Conservation (phyloP, 2,888 invertebrate genomes). For the Apoda limacodes region DNA sequence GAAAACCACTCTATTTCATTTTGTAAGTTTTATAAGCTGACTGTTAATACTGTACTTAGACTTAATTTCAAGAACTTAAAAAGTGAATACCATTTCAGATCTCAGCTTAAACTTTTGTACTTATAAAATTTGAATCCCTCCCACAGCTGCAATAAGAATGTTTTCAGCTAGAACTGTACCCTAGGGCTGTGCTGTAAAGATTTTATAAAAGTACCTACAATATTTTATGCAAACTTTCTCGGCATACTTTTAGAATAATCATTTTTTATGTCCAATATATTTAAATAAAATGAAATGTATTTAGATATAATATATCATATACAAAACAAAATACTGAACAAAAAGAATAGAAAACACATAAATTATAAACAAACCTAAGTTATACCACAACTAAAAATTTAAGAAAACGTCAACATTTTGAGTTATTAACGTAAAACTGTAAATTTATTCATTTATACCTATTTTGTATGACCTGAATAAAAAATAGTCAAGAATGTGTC, state of each 20-base stretch:
- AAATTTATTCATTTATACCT: too few species aligned
- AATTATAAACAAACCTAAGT: constrained; percentile 1
- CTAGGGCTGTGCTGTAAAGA: constrained; percentile 38
- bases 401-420: too few species aligned
- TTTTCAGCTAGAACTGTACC: constrained; percentile 49
- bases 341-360: constrained; percentile 4
- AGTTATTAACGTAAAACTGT: too few species aligned
- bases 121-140: constrained; percentile 55
- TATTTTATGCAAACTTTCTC: too few species aligned
- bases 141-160: constrained; percentile 54
- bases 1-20: too few species aligned
- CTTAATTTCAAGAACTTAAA: constrained; percentile 2
- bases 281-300: constrained; percentile 14
- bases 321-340: constrained; percentile 3
- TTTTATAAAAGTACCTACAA: constrained; percentile 53
- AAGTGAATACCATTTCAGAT: constrained; percentile 27
- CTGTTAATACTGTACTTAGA: background rate
- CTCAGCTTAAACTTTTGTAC: constrained; percentile 37
- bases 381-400: too few species aligned
- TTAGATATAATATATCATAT: constrained; percentile 9
- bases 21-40: too few species aligned
- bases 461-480: too few species aligned
- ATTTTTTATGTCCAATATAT: constrained; percentile 32
- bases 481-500: too few species aligned
- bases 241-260: constrained; percentile 49